Percentiles rank a stretch among this genome's conserved stretches.
phyloP scores from a whole-genome alignment of 2,888 invertebrate species.

The Xylota segnis region DNA sequence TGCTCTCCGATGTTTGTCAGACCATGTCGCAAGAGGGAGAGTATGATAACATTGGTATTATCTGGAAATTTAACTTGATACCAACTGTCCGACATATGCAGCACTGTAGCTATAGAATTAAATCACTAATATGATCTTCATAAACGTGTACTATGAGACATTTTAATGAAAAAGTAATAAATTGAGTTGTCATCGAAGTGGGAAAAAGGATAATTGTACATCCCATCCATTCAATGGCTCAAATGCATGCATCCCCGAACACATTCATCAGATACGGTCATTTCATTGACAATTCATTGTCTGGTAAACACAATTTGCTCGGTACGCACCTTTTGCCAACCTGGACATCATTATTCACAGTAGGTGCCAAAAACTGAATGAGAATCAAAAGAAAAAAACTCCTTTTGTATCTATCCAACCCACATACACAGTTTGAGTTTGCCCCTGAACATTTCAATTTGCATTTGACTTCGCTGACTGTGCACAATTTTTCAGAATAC shows the following conservation, averaged over 20 bases:
- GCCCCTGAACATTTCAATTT: constrained; percentile 81
- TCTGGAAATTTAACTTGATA: no score
- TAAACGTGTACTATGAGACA: not conserved
- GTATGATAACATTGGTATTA: no score
- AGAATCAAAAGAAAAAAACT: constrained; percentile 48
- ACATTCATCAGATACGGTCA: constrained; percentile 79
- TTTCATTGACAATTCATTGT: constrained; percentile 78
- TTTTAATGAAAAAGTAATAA: constrained; percentile 13
- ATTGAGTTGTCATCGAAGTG: constrained; percentile 56
- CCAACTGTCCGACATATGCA: no score
- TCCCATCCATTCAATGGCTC: constrained; percentile 36
- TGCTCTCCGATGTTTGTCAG: no score
- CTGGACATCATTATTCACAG: constrained; percentile 82
- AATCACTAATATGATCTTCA: not conserved
- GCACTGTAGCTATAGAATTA: no score
- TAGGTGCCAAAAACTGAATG: constrained; percentile 79
- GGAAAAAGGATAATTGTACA: constrained; percentile 39
- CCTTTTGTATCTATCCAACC: constrained; percentile 57
- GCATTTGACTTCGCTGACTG: constrained; percentile 82
- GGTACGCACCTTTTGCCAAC: constrained; percentile 81
- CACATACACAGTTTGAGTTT: constrained; percentile 73
- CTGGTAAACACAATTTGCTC: constrained; percentile 83
- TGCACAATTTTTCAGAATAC: constrained; percentile 44
- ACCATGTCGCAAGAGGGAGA: no score
- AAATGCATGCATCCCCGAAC: constrained; percentile 3